Base-by-base conservation (phyloP, 2,797 vertebrate species). In the Protosalanx chinensis region DNA sequence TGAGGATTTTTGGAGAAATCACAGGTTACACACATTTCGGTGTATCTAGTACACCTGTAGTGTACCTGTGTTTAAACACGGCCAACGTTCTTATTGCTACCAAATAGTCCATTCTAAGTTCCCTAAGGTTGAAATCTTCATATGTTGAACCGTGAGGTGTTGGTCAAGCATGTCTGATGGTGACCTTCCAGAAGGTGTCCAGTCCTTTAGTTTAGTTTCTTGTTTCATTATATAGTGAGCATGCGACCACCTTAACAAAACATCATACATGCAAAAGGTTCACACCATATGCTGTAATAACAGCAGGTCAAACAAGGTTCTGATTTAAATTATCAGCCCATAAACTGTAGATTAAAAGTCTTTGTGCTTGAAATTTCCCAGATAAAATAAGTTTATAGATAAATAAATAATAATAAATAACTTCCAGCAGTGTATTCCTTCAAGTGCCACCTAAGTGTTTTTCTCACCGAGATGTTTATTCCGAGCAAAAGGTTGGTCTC, bases 351-450 rank as follows among this genome's bases (percentile, higher is more conserved):
- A 27, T 65, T 5, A 4, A 4, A 27, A 12, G 37, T 23, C n/a
- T 46, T 65, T 65, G 64, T 65, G 64, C 64, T 65, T 29, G 35
- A 13, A 10, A 49, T 23, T 65, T 64, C 27, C 46, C 27, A 37
- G 23, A 51, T 66, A 15, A 65, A 27, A 49, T 51, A 5, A 30
- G 27, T 49, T 27, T 5, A 56, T 16, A n/a, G 51, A 56, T n/a
- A n/a, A 56, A 56, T 56, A 66, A 27, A 30, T 6, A 30, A 16
- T 27, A 12, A 3, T 27, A 51, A 60, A 29, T 27, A 27, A 27
- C 18, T 27, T 20, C 18, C 18, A 59, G 20, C 58, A 27, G 56
- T 58, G 41, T 49, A 27, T 13, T 27, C 23, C n/a, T 29, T 20
- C 32, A 64, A 35, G 62, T 64, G 62, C 62, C 18, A 35, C 32